Evolutionary conservation across 2,113 vertebrate genomes (phyloP).

Genomic region (Muscicapa adusta): DNA sequence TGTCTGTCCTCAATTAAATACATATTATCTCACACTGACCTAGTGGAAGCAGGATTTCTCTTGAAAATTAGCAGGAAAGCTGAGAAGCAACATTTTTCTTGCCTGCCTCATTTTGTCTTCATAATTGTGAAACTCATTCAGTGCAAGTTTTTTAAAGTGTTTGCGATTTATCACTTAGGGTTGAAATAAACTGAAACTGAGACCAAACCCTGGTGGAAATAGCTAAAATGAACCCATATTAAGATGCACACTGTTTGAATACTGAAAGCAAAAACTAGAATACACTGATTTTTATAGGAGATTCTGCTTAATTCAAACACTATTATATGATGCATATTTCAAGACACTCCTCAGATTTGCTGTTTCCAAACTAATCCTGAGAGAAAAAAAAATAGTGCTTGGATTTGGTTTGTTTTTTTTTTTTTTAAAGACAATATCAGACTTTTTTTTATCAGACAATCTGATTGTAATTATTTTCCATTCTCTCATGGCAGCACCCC

Average conservation of each 20-base stretch:
- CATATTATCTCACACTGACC: background rate
- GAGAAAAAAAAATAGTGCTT: background rate
- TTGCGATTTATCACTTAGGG: background rate
- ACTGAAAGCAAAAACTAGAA: background rate
- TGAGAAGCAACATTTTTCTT: background rate
- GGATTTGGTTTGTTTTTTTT: background rate
- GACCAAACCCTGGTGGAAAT: background rate
- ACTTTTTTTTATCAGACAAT: background rate
- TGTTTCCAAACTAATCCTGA: background rate
- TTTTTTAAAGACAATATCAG: background rate
- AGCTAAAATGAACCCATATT: background rate
- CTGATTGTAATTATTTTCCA: background rate
- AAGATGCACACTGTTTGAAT: background rate
- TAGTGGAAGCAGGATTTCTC: background rate
- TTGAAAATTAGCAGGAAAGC: background rate
- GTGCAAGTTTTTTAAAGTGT: background rate
- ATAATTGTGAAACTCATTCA: background rate
- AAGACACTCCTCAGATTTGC: background rate
- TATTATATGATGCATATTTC: background rate
- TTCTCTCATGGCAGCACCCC: background rate
- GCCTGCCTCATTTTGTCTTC: background rate
- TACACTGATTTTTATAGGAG: background rate
- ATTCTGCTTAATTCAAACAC: background rate
- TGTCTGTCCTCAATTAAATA: background rate
- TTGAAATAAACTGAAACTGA: background rate